Evolutionary conservation across 2,888 invertebrate genomes (phyloP).

Genomic region (Parnassius glacialis): DNA sequence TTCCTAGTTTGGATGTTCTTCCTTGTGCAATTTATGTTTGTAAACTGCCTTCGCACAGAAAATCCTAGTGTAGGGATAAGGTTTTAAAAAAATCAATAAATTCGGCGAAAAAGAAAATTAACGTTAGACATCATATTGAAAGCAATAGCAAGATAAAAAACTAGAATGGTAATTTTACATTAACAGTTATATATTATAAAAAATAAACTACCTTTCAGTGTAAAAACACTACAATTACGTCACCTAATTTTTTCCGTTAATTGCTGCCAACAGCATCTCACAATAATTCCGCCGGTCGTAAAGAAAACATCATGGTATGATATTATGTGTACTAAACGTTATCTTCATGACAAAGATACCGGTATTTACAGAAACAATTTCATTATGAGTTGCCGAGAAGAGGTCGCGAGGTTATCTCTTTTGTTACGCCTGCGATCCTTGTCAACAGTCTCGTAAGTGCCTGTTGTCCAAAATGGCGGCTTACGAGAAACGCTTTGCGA

Average conservation of each 20-base stretch:
- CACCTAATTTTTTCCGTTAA: background rate
- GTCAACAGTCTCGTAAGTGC: conserved; percentile 52
- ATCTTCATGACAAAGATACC: conserved; percentile 19
- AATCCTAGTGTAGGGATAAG: too few relatives aligned
- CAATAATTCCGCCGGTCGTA: background rate
- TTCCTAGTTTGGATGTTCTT: too few relatives aligned
- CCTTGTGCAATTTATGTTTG: too few relatives aligned
- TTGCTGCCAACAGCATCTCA: background rate
- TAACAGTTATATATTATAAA: too few relatives aligned
- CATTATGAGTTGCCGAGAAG: conserved; percentile 45
- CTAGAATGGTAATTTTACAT: too few relatives aligned
- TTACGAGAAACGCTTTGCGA: conserved; percentile 27
- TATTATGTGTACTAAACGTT: conserved; percentile 19
- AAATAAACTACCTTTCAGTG: too few relatives aligned
- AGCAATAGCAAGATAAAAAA: too few relatives aligned
- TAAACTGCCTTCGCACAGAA: too few relatives aligned
- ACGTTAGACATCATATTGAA: too few relatives aligned
- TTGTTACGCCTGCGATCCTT: conserved; percentile 49
- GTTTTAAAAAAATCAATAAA: too few relatives aligned
- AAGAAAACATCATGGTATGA: conserved; percentile 10
- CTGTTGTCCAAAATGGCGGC: conserved; percentile 33
- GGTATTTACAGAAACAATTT: conserved; percentile 39
- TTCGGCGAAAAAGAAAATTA: too few relatives aligned
- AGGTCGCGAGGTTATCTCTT: conserved; percentile 52
- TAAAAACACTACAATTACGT: too few relatives aligned